phyloP scores from a whole-genome alignment of 2,113 vertebrate genomes.

The Ptilonorhynchus violaceus region DNA sequence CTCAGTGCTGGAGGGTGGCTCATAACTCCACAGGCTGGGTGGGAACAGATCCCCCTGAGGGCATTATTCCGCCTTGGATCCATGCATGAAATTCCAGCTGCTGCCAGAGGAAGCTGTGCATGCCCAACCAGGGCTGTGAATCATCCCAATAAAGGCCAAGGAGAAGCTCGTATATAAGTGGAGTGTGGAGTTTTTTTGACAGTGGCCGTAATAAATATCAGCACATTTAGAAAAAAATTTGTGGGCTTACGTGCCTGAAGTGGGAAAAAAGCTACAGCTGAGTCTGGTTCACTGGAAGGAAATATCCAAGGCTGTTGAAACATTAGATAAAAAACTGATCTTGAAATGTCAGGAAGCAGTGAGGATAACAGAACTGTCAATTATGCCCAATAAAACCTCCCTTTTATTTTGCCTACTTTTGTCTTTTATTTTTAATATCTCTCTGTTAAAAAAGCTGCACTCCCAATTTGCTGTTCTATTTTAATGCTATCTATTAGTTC shows the following conservation, averaged over 20 bases:
- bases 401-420: slow-evolving; percentile 1
- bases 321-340: neutral
- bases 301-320: neutral
- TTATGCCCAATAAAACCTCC: neutral
- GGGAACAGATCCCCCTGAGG: neutral
- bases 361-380: neutral
- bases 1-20: neutral
- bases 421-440: slow-evolving; percentile 17
- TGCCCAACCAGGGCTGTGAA: neutral
- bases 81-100: neutral
- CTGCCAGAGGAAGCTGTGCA: slow-evolving; percentile 8
- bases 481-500: neutral
- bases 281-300: neutral
- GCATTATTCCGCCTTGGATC: neutral
- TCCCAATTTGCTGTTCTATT: neutral
- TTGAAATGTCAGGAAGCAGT: slow-evolving; percentile 26
- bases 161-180: slow-evolving; percentile 21
- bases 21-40: neutral
- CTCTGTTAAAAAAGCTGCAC: neutral
- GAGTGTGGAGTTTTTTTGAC: neutral
- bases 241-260: neutral
- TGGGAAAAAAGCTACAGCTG: neutral
- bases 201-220: slow-evolving; percentile 14
- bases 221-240: neutral
- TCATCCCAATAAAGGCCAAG: slow-evolving; percentile 28